These are phyloP conservation scores for Leptinotarsa peninsularis DNA, from an alignment of 2,888 invertebrate species.

Conservation along the genomic window DNA sequence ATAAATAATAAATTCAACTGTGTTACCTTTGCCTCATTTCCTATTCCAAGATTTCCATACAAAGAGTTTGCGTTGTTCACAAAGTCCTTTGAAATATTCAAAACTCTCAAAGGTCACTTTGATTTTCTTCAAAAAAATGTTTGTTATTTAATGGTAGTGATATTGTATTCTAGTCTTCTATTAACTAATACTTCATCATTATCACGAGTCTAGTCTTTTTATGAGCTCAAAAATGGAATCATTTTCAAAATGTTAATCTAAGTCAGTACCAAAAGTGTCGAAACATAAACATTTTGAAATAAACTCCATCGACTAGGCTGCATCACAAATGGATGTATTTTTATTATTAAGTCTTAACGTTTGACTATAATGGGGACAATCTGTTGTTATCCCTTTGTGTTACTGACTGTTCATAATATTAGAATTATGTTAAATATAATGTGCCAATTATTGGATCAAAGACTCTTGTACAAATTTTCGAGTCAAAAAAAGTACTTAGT, in stretches of 20 bases:
- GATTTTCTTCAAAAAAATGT: conserved; percentile 42
- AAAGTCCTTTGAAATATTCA: conserved; percentile 5
- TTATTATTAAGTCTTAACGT: conserved; percentile 59
- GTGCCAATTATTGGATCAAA: conserved; percentile 59
- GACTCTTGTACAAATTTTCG: conserved; percentile 48
- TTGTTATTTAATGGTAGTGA: conserved; percentile 55
- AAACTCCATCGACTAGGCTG: conserved; percentile 37
- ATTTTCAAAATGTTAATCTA: conserved; percentile 8
- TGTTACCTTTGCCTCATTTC: conserved; percentile 5
- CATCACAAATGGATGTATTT: conserved; percentile 55
- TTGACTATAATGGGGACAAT: conserved; percentile 67
- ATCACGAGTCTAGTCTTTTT: conserved; percentile 42
- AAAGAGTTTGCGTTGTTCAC: conserved; percentile 15
- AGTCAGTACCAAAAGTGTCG: neutral
- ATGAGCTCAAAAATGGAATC: conserved; percentile 28
- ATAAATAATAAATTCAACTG: neutral
- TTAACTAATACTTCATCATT: conserved; percentile 52
- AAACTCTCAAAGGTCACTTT: conserved; percentile 12
- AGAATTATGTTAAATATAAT: conserved; percentile 48
- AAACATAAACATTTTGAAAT: conserved; percentile 29
- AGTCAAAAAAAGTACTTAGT: conserved; percentile 28
- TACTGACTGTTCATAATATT: conserved; percentile 59
- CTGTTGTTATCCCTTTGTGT: conserved; percentile 64
- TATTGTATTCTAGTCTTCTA: conserved; percentile 53
- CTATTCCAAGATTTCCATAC: conserved; percentile 15